Conservation (phyloP, 2,888 invertebrate species). For the Epinotia nisella region DNA sequence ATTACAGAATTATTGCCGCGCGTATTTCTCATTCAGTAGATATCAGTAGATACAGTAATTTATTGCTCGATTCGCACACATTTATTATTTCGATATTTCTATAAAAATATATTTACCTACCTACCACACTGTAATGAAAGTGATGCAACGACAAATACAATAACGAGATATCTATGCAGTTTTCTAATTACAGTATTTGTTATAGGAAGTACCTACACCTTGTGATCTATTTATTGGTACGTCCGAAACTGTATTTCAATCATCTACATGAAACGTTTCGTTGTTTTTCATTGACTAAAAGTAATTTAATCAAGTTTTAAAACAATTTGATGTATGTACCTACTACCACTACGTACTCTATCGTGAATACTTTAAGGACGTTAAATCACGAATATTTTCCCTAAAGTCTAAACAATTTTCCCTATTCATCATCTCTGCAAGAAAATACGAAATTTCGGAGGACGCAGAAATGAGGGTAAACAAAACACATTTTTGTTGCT, state of each 20-base stretch:
- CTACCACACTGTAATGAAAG: too few relatives aligned
- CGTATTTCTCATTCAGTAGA: background rate
- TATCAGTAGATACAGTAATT: slow-evolving; percentile 8
- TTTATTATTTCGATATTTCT: background rate
- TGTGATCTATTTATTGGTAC: background rate
- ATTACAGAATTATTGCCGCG: slow-evolving; percentile 16
- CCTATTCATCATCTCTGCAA: background rate
- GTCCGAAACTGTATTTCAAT: too few relatives aligned
- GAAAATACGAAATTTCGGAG: background rate
- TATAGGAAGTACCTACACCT: background rate
- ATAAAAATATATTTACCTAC: background rate
- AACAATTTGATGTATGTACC: too few relatives aligned
- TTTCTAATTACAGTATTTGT: background rate
- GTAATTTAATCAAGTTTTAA: too few relatives aligned
- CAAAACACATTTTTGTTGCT: background rate
- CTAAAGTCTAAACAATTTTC: background rate
- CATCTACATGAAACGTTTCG: too few relatives aligned
- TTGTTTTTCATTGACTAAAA: too few relatives aligned
- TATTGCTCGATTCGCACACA: background rate
- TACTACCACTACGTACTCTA: too few relatives aligned
- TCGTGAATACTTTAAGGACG: too few relatives aligned
- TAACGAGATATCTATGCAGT: background rate
- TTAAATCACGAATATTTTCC: too few relatives aligned
- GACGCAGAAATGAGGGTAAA: background rate
- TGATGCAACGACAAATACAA: background rate